Base-by-base conservation (phyloP, 2,113 vertebrate genomes). In the Lepus timidus region DNA sequence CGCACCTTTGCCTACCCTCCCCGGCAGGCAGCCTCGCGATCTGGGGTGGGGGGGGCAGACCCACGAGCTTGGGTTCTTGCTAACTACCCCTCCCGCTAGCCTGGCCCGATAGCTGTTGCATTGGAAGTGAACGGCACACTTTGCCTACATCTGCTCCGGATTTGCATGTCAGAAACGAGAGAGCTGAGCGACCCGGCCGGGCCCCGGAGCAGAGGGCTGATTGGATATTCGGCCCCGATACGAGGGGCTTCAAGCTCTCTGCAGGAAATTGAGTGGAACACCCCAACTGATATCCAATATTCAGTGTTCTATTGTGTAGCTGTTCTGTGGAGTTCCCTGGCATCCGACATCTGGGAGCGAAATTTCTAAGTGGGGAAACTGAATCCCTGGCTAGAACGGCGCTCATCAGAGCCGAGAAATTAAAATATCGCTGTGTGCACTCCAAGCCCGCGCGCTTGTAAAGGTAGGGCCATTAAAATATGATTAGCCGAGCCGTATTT, bases 201-300 rank as follows among this genome's bases (percentile, higher is more conserved):
- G 96, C 97, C 91, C 75, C 85, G n/a, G 88, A 92, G 97, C 84
- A 95, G 90, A 96, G 97, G 97, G 97, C 97, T 98, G 98, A 98
- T 98, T 98, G 98, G 98, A 51, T 83, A 96, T 49, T 98, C 98
- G 86, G 88, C 97, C 97, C 97, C 94, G 97, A 98, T 96, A 97
- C 98, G 98, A 97, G 29, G 96, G 97, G 96, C 98, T 98, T 98
- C 97, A 97, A 98, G 97, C 98, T 98, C 98, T 97, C 97, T 97
- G 98, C 98, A 98, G 98, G 98, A 98, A 99, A 99, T 98, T 98
- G 98, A 98, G 98, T 98, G 98, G 98, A 98, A 99, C 98, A 98
- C 98, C 97, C 98, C 97, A 98, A 98, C 98, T 98, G 98, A 98
- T 98, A 98, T 98, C 97, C 67, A n/a, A 96, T 98, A 98, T 99